Percentiles rank a stretch among this genome's conserved stretches.
phyloP scores from a whole-genome alignment of 2,888 invertebrate species.

The Ennomos fuscantarius region DNA sequence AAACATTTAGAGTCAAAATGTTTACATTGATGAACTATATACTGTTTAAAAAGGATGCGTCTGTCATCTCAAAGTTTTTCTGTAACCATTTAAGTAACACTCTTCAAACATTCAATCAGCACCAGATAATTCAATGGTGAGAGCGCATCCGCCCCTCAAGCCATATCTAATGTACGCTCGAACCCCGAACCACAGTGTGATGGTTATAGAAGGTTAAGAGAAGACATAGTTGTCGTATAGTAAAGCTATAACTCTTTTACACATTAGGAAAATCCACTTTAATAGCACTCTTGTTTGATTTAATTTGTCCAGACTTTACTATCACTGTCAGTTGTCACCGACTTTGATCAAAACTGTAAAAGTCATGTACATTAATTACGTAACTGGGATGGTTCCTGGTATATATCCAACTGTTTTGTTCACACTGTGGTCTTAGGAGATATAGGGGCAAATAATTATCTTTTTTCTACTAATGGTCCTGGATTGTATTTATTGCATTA shows the following conservation, averaged over 20 bases:
- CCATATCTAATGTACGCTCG: constrained; percentile 56
- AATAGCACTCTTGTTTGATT: too few relatives aligned
- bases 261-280: too few relatives aligned
- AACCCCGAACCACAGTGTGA: constrained; percentile 25
- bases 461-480: constrained; percentile 23
- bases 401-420: constrained; percentile 6
- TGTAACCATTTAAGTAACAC: constrained; percentile 43
- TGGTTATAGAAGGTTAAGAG: constrained; percentile 12
- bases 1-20: not conserved
- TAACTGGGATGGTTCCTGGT: not conserved
- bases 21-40: not conserved
- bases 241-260: too few relatives aligned
- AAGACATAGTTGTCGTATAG: not conserved
- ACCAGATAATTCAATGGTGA: constrained; percentile 58
- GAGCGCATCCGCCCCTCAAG: constrained; percentile 58
- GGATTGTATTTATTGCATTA: constrained; percentile 24
- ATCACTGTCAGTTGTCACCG: too few relatives aligned
- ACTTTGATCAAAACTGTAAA: too few relatives aligned
- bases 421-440: constrained; percentile 19
- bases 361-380: too few relatives aligned
- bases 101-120: constrained; percentile 63
- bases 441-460: constrained; percentile 27
- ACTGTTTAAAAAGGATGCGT: constrained; percentile 26
- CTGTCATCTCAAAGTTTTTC: constrained; percentile 32
- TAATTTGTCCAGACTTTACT: too few relatives aligned